Base-by-base conservation (phyloP, 2,797 vertebrate genomes). In the Catamblyrhynchus diadema region DNA sequence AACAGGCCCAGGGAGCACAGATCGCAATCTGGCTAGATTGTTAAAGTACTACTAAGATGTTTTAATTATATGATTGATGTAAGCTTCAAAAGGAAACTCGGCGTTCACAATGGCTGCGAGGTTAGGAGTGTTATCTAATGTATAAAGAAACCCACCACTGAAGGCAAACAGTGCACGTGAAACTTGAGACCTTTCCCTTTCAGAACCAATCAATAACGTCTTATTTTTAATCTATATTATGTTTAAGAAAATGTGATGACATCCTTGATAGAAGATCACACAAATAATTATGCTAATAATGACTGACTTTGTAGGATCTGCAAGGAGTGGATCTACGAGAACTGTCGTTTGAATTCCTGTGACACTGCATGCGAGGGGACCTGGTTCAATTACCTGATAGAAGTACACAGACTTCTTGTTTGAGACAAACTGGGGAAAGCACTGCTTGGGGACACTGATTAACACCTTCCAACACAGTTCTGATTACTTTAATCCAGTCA, bases 51-150 rank as follows among this genome's bases (percentile, higher is more conserved):
- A 93, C 86, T 94, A 96, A 96, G 96, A 97, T 54, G 50, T 97
- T 96, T 97, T 98, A 97, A 97, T 97, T 97, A 95, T 95, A 97
- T 97, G 97, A 98, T 91, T 98, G 97, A 97, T 96, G 94, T 96
- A 62, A 75, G 86, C 95, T 97, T 98, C 97, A 97, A 97, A 98
- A 96, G 96, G 74, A 95, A 95, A 61, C 93, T 95, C 60, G 23
- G 80, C 62, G 44, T n/a, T 93, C 92, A 73, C 95, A 78, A 86
- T 93, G 89, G 88, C 90, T 96, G 20, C 39, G 10, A 95, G 96
- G 95, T 94, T 96, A 92, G 45, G 86, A 92, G 94, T 95, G 86
- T 96, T 97, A 98, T 94, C 54, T 83, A 79, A 75, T 67, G 96
- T 77, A 95, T 85, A 96, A 98, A 97, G 95, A 91, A 69, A 82